phyloP scores from a whole-genome alignment of 2,888 invertebrate species.

The Ctenicera cuprea region DNA sequence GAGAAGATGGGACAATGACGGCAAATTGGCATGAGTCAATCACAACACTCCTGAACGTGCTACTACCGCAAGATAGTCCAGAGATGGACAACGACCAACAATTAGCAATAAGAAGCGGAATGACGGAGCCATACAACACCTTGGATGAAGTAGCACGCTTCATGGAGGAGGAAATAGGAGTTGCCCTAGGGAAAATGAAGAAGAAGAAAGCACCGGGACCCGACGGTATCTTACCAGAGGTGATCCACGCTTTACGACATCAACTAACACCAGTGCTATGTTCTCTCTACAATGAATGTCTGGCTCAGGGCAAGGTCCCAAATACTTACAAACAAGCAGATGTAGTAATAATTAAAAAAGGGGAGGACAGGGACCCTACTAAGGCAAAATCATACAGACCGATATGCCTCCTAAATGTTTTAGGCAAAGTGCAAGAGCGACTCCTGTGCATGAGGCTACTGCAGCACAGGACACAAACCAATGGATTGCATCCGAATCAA shows the following conservation, averaged over 20 bases:
- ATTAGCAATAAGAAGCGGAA: constrained; percentile 1
- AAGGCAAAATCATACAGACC: constrained; percentile 13
- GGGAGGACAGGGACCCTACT: background rate
- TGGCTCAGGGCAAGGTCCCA: constrained; percentile 37
- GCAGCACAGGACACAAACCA: background rate
- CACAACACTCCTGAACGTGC: constrained; percentile 15
- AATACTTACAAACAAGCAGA: constrained; percentile 37
- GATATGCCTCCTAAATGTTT: constrained; percentile 3
- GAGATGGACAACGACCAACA: constrained; percentile 5
- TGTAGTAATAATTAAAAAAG: constrained; percentile 31
- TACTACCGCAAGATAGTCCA: constrained; percentile 40
- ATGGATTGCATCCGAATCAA: background rate
- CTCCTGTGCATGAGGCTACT: too few species aligned
- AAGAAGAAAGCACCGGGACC: constrained; percentile 34
- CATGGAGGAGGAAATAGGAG: background rate
- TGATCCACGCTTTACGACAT: background rate
- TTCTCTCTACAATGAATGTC: constrained; percentile 45
- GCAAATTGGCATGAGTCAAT: constrained; percentile 41
- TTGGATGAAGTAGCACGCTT: background rate
- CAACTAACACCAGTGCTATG: background rate
- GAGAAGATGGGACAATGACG: constrained; percentile 28
- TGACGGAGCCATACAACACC: background rate
- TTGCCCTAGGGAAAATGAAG: background rate
- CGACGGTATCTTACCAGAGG: constrained; percentile 32
- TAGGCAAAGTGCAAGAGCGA: background rate